Conservation (phyloP, 1,140 invertebrate species). For the Ostrea denselamellosa region DNA sequence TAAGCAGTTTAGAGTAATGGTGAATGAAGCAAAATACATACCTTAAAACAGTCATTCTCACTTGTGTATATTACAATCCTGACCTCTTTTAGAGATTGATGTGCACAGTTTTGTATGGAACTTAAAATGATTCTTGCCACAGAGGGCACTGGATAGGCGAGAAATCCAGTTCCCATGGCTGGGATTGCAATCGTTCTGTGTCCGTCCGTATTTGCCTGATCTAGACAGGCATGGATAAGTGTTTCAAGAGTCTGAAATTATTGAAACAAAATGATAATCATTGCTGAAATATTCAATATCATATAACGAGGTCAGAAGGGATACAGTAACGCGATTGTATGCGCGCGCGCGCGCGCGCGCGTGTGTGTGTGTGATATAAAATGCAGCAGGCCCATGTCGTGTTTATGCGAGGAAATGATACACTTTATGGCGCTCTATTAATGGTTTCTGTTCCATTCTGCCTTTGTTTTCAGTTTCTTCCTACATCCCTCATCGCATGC, state of each 20-base stretch:
- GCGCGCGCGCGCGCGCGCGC: no score
- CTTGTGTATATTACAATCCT: neutral
- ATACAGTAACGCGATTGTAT: no score
- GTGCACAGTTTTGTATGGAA: conserved; percentile 17
- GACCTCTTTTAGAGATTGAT: neutral
- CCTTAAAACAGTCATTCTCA: neutral
- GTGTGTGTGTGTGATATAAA: no score
- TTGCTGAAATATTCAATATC: no score
- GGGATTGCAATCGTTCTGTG: neutral
- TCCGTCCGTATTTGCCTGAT: neutral
- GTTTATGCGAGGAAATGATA: no score
- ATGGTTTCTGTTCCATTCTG: no score
- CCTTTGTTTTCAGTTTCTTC: no score
- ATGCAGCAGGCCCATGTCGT: no score
- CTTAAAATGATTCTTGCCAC: neutral
- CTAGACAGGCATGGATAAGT: conserved; percentile 13
- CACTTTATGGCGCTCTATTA: no score
- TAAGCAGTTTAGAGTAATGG: neutral
- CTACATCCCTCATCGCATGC: no score
- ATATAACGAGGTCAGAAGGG: no score
- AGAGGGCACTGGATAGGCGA: neutral
- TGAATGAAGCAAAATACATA: neutral
- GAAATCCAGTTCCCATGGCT: conserved; percentile 10
- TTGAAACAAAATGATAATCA: no score
- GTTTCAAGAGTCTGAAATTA: neutral